A percentile compares a stretch with the other conserved stretches of the same genome.
Conservation (phyloP, 2,113 vertebrate genomes). For the Antennarius striatus region DNA sequence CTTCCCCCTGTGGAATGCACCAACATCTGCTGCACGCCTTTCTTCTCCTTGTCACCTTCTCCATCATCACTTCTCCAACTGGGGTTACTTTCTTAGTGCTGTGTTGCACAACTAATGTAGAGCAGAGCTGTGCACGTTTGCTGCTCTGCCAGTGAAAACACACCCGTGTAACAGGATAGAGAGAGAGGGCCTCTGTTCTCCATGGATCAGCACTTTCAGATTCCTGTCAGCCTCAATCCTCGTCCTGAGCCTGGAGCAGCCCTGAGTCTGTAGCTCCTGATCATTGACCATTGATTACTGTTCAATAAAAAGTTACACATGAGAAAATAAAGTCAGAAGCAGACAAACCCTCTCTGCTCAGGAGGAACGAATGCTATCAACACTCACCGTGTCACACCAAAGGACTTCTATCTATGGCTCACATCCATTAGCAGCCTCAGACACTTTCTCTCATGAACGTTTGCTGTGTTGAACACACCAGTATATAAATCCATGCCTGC, state of each 20-base stretch:
- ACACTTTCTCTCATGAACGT: neutral
- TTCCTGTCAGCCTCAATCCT: conserved; percentile 22
- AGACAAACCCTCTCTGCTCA: neutral
- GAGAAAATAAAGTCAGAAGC: too few relatives aligned
- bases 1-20: neutral
- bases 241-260: conserved; percentile 1
- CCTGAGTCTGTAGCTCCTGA: conserved; percentile 10
- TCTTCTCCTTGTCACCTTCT: conserved; percentile 35
- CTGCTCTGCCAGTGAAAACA: conserved; percentile 66
- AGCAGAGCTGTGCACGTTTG: conserved; percentile 30
- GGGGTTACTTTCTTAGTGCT: conserved; percentile 50
- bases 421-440: conserved; percentile 10
- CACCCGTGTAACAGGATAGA: conserved; percentile 70
- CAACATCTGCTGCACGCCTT: conserved; percentile 44
- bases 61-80: conserved; percentile 56
- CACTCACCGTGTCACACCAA: conserved; percentile 14
- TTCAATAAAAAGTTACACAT: too few relatives aligned
- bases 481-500: conserved; percentile 30
- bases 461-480: conserved; percentile 37
- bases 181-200: conserved; percentile 62
- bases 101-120: conserved; percentile 48
- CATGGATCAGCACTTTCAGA: conserved; percentile 56
- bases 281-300: neutral
- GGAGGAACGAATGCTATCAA: conserved; percentile 17
- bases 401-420: conserved; percentile 29